Evolutionary conservation across 1,140 invertebrate genomes (phyloP).

Genomic region (Cardiocondyla obscurior): DNA sequence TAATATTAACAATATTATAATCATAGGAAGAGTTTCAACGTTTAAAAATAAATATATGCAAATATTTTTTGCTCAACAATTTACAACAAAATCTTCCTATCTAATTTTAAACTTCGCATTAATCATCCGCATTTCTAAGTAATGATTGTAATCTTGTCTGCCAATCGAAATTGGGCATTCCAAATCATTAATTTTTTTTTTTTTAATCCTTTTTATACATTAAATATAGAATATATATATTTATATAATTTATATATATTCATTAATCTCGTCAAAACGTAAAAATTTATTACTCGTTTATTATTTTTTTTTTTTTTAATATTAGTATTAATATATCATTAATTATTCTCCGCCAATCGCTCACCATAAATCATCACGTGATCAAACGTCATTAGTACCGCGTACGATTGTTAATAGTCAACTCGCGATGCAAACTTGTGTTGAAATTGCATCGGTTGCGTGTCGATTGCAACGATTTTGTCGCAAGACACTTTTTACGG

Average conservation of each 20-base stretch:
- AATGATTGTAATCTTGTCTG: constrained; percentile 1
- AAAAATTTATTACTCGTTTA: constrained; percentile 23
- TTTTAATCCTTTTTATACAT: too few relatives aligned
- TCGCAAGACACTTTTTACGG: constrained; percentile 28
- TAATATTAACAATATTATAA: constrained; percentile 32
- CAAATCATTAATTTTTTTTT: background rate
- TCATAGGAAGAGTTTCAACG: constrained; percentile 7
- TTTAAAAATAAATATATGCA: constrained; percentile 34
- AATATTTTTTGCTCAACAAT: constrained; percentile 42
- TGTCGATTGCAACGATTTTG: constrained; percentile 33
- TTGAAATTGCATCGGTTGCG: constrained; percentile 15
- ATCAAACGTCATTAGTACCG: constrained; percentile 3
- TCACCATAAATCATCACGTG: constrained; percentile 11
- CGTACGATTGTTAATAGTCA: constrained; percentile 14
- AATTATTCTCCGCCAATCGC: constrained; percentile 15
- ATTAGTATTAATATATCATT: background rate
- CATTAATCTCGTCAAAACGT: background rate
- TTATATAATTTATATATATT: constrained; percentile 17
- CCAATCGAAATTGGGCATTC: background rate
- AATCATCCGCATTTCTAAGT: constrained; percentile 7
- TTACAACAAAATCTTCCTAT: constrained; percentile 16
- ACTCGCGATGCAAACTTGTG: constrained; percentile 19
- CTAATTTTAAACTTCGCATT: background rate
- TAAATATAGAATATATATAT: constrained; percentile 28
- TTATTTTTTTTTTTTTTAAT: too few relatives aligned